Evolutionary conservation across 2,888 invertebrate genomes (phyloP), one percentile per base, ranked within the genome.

Genomic region (Philhelius pedissequus): DNA sequence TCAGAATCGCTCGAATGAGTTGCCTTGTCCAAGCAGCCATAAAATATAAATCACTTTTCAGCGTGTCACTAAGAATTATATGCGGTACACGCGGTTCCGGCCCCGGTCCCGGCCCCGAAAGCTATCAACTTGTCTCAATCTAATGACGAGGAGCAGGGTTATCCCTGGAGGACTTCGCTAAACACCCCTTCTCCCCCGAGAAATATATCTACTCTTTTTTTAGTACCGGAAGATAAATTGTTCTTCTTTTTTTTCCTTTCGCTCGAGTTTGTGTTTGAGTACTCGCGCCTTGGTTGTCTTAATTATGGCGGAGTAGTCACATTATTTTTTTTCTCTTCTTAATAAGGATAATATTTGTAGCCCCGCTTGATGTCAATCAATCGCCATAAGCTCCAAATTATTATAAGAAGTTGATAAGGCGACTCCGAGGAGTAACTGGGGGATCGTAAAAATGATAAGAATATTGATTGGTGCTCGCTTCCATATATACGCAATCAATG

Each of bases 11-110:
- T 18, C 43, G 64, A 64, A 43, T 27, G 68, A 27, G 35, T 43
- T 73, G 71, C 48, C 73, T 64, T 78, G 82, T 83, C 82, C 82
- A 78, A 83, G 82, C 82, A 83, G 66, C 78, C 82, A 83, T 78
- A 74, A 78, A 78, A 83, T 74, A 83, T 83, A 83, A 83, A 83
- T 83, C 73, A 83, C 82, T 83, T 83, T 77, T 74, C 78, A 64
- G 54, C 78, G 78, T 83, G 82, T 83, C 82, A 83, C 68, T 73
- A 48, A 69, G 73, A 83, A 83, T 83, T 83, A 83, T 83, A 73
- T 83, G 78, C 73, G 82, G 82, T 83, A 83, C n/a, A n/a, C 78
- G 62, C 82, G 73, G 78, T 78, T 78, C 56, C 78, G 52, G 45
- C 60, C 68, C 32, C 82, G 73, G 78, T 78, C 74, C 56, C 78